A percentile compares a stretch with the other conserved stretches of the same genome.
Evolutionary conservation across 1,140 invertebrate genomes (phyloP).

Genomic region (Scaptomyza pallida): DNA sequence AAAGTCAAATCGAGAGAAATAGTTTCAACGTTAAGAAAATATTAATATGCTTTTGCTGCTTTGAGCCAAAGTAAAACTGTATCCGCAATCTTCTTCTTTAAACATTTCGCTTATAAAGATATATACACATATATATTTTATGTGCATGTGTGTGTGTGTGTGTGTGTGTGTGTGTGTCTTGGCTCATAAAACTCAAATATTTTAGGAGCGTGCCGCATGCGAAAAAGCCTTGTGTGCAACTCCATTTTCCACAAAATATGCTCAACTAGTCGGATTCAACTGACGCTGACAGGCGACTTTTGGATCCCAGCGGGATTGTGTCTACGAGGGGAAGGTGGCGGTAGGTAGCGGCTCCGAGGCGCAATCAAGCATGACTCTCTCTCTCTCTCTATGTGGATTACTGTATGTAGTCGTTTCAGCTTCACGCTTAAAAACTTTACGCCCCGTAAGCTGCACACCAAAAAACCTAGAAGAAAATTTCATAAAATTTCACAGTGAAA

Average conservation of each 20-base stretch:
- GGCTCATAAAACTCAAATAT: slow-evolving; percentile 47
- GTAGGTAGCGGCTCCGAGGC: slow-evolving; percentile 12
- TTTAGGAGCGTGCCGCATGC: slow-evolving; percentile 25
- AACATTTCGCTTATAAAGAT: not conserved
- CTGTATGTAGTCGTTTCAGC: slow-evolving; percentile 42
- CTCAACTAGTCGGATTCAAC: slow-evolving; percentile 20
- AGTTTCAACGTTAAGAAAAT: slow-evolving; percentile 70
- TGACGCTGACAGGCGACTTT: slow-evolving; percentile 36
- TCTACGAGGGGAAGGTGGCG: not conserved
- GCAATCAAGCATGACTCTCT: slow-evolving; percentile 72
- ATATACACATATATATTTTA: not conserved
- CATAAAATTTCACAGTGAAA: slow-evolving; percentile 48
- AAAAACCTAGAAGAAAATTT: slow-evolving; percentile 20
- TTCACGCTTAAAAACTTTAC: slow-evolving; percentile 69
- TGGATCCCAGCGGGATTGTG: slow-evolving; percentile 8
- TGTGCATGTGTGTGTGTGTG: not conserved
- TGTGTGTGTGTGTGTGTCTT: slow-evolving; percentile 2
- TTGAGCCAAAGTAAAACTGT: not conserved
- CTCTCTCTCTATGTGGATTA: slow-evolving; percentile 71
- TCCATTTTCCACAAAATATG: slow-evolving; percentile 21
- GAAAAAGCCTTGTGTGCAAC: slow-evolving; percentile 9
- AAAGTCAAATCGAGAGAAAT: slow-evolving; percentile 69
- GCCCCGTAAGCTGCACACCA: slow-evolving; percentile 46
- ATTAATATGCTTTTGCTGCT: slow-evolving; percentile 53
- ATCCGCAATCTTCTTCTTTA: not conserved